phyloP scores from a whole-genome alignment of 2,797 vertebrate species.

The Natrix natrix region DNA sequence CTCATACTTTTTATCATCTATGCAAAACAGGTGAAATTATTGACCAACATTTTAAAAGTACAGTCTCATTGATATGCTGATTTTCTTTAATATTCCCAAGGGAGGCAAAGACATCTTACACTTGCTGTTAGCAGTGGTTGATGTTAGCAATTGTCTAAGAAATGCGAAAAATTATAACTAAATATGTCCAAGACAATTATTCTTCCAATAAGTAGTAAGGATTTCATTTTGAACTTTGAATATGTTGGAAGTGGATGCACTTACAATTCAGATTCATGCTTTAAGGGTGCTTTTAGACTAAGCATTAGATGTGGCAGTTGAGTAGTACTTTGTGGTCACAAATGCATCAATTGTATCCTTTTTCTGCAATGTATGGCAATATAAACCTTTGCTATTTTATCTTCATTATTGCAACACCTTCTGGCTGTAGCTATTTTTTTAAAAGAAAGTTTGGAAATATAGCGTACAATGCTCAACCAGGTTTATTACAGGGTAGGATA shows the following conservation, averaged over 20 bases:
- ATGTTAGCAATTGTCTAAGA: not conserved
- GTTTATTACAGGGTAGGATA: not conserved
- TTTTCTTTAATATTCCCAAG: not conserved
- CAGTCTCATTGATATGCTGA: not conserved
- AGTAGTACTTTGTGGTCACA: not conserved
- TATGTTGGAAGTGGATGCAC: not conserved
- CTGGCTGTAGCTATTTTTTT: not conserved
- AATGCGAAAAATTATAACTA: not conserved
- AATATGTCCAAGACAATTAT: not conserved
- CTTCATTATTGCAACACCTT: not conserved
- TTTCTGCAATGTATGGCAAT: not conserved
- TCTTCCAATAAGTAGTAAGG: not conserved
- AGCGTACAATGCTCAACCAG: not conserved
- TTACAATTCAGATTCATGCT: not conserved
- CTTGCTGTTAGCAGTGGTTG: not conserved
- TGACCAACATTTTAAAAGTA: not conserved
- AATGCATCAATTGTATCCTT: not conserved
- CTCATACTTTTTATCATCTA: not conserved
- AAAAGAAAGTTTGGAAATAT: not conserved
- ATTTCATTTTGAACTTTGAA: not conserved
- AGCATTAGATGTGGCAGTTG: not conserved
- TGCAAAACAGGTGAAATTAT: not conserved
- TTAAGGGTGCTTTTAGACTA: not conserved
- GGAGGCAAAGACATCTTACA: not conserved
- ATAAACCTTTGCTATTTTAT: not conserved